Conservation (phyloP, 2,888 invertebrate genomes). For the Polydrusus cervinus region DNA sequence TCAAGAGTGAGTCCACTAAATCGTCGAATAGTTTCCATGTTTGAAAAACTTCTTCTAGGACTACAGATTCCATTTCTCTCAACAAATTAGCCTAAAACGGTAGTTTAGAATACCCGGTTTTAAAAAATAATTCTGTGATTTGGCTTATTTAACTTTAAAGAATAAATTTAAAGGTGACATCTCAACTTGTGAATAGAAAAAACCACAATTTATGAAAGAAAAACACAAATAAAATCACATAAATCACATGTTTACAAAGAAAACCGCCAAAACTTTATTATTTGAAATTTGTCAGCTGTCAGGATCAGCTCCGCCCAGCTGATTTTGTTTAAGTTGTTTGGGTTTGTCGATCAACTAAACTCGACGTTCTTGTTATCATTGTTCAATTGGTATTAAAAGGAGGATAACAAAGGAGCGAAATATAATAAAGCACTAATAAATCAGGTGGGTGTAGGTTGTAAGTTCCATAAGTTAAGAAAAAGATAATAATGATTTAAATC, state of each 20-base stretch:
- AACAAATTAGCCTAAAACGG: not conserved
- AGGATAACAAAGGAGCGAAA: no score
- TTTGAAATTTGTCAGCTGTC: not conserved
- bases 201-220: not conserved
- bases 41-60: conserved; percentile 63
- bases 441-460: no score
- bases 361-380: no score
- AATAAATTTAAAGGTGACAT: not conserved
- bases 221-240: not conserved
- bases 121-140: no score
- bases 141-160: no score
- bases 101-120: not conserved
- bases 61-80: conserved; percentile 33
- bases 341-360: no score
- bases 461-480: no score
- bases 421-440: no score
- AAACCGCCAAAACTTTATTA: not conserved
- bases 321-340: no score
- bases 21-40: conserved; percentile 79
- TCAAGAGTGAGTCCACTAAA: conserved; percentile 74
- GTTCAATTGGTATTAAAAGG: no score
- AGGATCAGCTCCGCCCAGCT: no score
- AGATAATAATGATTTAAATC: no score
- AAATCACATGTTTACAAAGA: not conserved
- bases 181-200: not conserved